These are phyloP conservation scores for Drosophila silvestris DNA, from an alignment of 2,888 invertebrate genomes.

Conservation along the genomic window DNA sequence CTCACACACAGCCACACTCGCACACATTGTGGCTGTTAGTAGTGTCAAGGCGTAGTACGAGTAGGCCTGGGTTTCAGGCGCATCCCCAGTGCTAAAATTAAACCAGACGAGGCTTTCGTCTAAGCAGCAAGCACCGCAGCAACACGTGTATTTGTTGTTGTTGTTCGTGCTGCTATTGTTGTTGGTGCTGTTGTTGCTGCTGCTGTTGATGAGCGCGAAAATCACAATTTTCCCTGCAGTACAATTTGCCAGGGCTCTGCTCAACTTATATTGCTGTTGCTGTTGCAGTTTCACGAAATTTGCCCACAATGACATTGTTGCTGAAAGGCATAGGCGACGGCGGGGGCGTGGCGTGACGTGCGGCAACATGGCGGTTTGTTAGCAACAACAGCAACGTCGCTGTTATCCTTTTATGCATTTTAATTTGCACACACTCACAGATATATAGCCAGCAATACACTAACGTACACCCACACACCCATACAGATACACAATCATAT, in stretches of 20 bases:
- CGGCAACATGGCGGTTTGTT: slow-evolving; percentile 58
- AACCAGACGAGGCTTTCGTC: slow-evolving; percentile 71
- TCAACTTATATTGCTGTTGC: slow-evolving; percentile 38
- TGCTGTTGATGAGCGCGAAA: slow-evolving; percentile 74
- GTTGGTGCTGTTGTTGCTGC: slow-evolving; percentile 37
- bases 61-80: slow-evolving; percentile 28
- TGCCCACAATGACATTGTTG: slow-evolving; percentile 65
- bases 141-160: slow-evolving; percentile 62
- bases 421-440: slow-evolving; percentile 66
- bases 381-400: slow-evolving; percentile 56
- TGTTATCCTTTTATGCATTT: slow-evolving; percentile 80
- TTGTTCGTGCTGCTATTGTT: slow-evolving; percentile 34
- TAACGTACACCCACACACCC: slow-evolving; percentile 10
- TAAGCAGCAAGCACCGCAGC: slow-evolving; percentile 56
- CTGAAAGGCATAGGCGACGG: slow-evolving; percentile 44
- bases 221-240: slow-evolving; percentile 79
- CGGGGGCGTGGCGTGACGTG: slow-evolving; percentile 8
- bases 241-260: slow-evolving; percentile 67
- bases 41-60: slow-evolving; percentile 64
- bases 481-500: slow-evolving; percentile 4
- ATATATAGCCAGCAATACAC: slow-evolving; percentile 14
- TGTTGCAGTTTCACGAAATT: slow-evolving; percentile 69
- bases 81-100: slow-evolving; percentile 70
- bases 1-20: slow-evolving; percentile 5
- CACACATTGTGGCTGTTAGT: slow-evolving; percentile 39